A percentile compares a stretch with the other conserved stretches of the same genome.
These are phyloP conservation scores for Pycnonotus jocosus DNA, from an alignment of 2,113 vertebrate species.

Conservation along the genomic window DNA sequence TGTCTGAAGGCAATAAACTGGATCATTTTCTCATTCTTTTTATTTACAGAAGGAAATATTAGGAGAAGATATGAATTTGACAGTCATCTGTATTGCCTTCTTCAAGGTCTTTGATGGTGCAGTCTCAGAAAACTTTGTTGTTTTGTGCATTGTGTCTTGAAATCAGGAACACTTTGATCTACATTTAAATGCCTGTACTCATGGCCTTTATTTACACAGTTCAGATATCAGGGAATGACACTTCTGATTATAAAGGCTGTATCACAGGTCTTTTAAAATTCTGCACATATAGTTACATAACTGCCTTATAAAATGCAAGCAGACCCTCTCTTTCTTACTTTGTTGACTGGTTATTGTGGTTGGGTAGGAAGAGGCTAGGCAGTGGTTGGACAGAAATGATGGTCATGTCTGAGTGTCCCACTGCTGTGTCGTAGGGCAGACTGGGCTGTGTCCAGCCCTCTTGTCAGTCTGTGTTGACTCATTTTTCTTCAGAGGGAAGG, in stretches of 20 bases:
- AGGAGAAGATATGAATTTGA: neutral
- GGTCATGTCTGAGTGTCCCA: neutral
- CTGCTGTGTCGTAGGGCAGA: neutral
- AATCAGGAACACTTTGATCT: neutral
- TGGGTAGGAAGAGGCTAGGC: neutral
- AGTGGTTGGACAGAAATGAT: neutral
- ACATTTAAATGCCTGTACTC: neutral
- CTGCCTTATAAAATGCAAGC: neutral
- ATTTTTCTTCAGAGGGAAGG: neutral
- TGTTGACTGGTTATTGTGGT: neutral
- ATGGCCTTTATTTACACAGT: neutral
- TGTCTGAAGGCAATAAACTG: neutral
- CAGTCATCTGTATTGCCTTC: neutral
- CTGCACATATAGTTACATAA: neutral
- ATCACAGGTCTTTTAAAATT: neutral
- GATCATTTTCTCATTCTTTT: neutral
- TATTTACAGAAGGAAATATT: neutral
- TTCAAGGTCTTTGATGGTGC: neutral
- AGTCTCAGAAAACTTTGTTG: neutral
- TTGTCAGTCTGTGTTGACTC: neutral
- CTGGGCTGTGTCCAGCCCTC: neutral
- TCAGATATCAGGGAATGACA: neutral
- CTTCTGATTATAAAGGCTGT: neutral
- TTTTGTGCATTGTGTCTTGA: neutral
- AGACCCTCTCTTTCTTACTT: neutral